Evolutionary conservation across 2,888 invertebrate genomes (phyloP).

Genomic region (Argyra leucocephala): DNA sequence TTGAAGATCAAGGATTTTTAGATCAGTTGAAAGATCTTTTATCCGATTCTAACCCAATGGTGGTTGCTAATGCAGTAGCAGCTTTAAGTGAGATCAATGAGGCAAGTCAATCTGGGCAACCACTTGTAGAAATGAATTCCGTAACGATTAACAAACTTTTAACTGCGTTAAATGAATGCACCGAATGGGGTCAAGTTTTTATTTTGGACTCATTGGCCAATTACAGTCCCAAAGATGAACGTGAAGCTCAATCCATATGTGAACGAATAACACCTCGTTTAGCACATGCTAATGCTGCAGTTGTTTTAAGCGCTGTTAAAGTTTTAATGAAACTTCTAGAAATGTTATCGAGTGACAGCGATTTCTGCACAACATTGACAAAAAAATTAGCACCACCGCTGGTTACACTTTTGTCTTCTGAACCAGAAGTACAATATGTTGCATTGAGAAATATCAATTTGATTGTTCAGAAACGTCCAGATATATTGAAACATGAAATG

Average conservation of each 20-base stretch:
- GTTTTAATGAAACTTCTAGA: conserved; percentile 97
- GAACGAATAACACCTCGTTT: conserved; percentile 93
- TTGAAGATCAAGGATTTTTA: conserved; percentile 75
- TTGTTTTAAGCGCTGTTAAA: conserved; percentile 96
- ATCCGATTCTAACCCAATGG: conserved; percentile 99
- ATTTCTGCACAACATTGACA: conserved; percentile 85
- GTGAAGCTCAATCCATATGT: conserved; percentile 97
- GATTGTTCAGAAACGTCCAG: conserved; percentile 97
- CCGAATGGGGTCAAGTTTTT: conserved; percentile 98
- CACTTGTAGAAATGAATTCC: conserved; percentile 89
- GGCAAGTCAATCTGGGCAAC: conserved; percentile 88
- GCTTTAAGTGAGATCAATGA: conserved; percentile 98
- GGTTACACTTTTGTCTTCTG: conserved; percentile 92
- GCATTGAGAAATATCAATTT: conserved; percentile 96
- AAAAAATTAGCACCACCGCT: conserved; percentile 98
- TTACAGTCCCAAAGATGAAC: conserved; percentile 91
- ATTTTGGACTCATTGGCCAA: conserved; percentile 95
- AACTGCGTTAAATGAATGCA: conserved; percentile 97
- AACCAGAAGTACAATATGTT: conserved; percentile 99
- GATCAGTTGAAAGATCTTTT: conserved; percentile 93
- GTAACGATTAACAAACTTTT: conserved; percentile 95
- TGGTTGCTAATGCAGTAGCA: conserved; percentile 98
- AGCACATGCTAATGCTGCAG: conserved; percentile 98
- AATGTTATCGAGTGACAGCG: conserved; percentile 85
- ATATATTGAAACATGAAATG: conserved; percentile 99